Evolutionary conservation across 2,888 invertebrate species (phyloP).

Genomic region (Atrina japonica): DNA sequence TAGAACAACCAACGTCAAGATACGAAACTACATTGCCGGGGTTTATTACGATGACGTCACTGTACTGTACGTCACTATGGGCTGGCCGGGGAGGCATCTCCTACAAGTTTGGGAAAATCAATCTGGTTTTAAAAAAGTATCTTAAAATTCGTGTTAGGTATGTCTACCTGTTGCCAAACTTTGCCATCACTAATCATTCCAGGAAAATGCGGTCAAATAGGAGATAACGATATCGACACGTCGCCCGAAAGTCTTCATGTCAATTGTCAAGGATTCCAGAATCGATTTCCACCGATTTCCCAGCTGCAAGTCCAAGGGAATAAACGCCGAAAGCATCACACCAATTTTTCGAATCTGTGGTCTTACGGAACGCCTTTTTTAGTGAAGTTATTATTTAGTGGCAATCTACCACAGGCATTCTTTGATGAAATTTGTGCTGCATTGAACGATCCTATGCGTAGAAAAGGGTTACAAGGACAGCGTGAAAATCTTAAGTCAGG

Average conservation of each 20-base stretch:
- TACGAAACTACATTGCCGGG: too few species aligned
- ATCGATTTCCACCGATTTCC: conserved; percentile 8
- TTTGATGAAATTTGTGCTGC: conserved; percentile 33
- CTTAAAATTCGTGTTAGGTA: too few species aligned
- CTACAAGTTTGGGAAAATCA: too few species aligned
- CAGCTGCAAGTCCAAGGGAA: conserved; percentile 11
- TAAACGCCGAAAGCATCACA: conserved; percentile 1
- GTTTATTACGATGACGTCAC: too few species aligned
- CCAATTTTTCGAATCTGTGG: conserved; percentile 35
- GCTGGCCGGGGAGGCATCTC: too few species aligned
- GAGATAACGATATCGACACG: not conserved
- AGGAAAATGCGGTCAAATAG: not conserved
- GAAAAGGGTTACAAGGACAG: not conserved
- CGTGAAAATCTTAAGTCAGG: not conserved
- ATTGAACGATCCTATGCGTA: not conserved
- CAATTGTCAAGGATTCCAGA: conserved; percentile 13
- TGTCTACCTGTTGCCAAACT: not conserved
- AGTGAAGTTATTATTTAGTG: conserved; percentile 35
- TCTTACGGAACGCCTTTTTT: conserved; percentile 41
- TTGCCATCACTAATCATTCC: conserved; percentile 25
- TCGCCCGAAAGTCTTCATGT: conserved; percentile 1
- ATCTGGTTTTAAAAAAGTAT: too few species aligned
- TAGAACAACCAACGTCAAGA: too few species aligned
- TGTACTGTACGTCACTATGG: too few species aligned
- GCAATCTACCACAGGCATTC: conserved; percentile 35